These are phyloP conservation scores for Mycteria americana DNA, from an alignment of 2,797 vertebrate genomes.

Conservation along the genomic window DNA sequence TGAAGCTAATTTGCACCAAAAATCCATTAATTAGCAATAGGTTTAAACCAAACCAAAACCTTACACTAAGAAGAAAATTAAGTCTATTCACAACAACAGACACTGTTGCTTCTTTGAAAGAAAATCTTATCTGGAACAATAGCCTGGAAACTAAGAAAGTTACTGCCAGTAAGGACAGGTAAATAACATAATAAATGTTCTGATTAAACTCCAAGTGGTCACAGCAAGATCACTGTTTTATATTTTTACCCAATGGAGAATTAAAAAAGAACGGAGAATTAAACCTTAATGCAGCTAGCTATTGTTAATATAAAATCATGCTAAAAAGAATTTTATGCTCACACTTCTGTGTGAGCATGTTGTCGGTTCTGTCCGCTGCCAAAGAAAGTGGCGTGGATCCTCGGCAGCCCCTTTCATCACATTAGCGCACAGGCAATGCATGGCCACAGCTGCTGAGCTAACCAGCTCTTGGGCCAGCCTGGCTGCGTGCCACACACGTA, in stretches of 20 bases:
- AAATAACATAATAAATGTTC: not conserved
- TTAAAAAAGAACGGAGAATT: not conserved
- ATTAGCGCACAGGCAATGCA: accelerated
- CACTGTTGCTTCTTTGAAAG: not conserved
- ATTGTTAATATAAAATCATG: not conserved
- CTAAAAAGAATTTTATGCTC: not conserved
- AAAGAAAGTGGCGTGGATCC: not conserved
- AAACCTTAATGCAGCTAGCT: not conserved
- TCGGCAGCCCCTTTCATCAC: not conserved
- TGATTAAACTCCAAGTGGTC: not conserved
- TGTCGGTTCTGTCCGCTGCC: not conserved
- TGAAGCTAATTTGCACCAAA: not conserved
- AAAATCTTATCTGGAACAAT: not conserved
- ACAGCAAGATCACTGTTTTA: not conserved
- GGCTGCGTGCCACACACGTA: not conserved
- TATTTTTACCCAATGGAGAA: not conserved
- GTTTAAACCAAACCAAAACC: not conserved
- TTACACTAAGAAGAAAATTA: not conserved
- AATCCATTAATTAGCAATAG: not conserved
- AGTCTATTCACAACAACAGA: not conserved
- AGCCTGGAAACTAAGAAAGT: not conserved
- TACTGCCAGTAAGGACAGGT: not conserved
- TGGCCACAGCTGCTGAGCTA: not conserved
- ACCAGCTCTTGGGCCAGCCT: not conserved
- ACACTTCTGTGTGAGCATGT: not conserved